A percentile compares a stretch with the other conserved stretches of the same genome.
Conservation (phyloP, 64 coral and sea anemone genomes). For the Stichodactyla helianthus region DNA sequence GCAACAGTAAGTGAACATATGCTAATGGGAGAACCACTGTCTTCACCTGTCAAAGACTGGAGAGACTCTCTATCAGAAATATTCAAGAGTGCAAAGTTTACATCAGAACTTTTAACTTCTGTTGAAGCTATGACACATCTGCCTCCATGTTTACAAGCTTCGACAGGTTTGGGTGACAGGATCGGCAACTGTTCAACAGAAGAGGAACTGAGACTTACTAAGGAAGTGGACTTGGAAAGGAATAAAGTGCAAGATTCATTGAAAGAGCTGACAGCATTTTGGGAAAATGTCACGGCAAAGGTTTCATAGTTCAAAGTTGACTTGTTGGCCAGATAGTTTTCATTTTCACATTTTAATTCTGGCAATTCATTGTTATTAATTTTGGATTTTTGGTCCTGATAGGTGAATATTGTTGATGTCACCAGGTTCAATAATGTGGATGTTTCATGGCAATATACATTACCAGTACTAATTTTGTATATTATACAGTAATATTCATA, state of each 20-base stretch:
- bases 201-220: constrained; percentile 2
- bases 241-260: constrained; percentile 10
- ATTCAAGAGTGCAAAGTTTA: constrained; percentile 62
- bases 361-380: background rate
- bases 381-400: background rate
- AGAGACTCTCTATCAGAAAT: constrained; percentile 50
- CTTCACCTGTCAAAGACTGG: constrained; percentile 35
- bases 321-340: background rate
- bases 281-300: constrained; percentile 9
- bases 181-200: background rate
- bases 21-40: constrained; percentile 74
- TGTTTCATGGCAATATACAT: background rate
- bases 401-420: background rate
- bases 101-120: constrained; percentile 49
- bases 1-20: constrained; percentile 69
- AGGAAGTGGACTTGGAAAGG: background rate
- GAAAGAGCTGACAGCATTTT: constrained; percentile 26
- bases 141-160: background rate
- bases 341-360: background rate
- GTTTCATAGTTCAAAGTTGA: background rate
- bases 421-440: background rate
- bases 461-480: background rate
- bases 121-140: constrained; percentile 63
- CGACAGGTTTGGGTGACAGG: background rate
- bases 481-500: background rate